A percentile compares a stretch with the other conserved stretches of the same genome.
These are phyloP conservation scores for Calyptommatus sinebrachiatus DNA, from an alignment of 2,113 vertebrate genomes.

Conservation along the genomic window DNA sequence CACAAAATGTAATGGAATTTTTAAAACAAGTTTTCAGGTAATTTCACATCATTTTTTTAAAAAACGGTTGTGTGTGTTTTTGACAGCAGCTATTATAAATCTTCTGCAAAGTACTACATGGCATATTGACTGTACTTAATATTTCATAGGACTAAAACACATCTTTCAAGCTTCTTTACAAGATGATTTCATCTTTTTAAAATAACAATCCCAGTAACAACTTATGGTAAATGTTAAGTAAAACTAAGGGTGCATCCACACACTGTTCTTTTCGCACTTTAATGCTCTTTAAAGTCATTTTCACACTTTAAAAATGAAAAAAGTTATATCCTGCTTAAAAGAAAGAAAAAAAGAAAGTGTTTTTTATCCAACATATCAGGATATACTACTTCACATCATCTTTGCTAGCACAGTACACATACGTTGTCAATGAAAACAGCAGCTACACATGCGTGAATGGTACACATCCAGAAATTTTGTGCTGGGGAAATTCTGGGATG, in stretches of 20 bases:
- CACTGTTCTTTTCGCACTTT: background rate
- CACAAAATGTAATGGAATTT: slow-evolving; percentile 25
- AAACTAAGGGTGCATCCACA: background rate
- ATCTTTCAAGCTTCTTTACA: slow-evolving; percentile 18
- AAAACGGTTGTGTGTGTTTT: slow-evolving; percentile 12
- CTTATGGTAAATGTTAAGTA: background rate
- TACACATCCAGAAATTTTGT: too few species aligned
- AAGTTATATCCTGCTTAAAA: too few species aligned
- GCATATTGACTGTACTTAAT: slow-evolving; percentile 34
- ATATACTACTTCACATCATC: too few species aligned
- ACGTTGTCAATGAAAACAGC: too few species aligned
- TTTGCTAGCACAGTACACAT: too few species aligned
- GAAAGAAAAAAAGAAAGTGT: too few species aligned
- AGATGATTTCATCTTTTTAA: slow-evolving; percentile 13
- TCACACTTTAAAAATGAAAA: too few species aligned
- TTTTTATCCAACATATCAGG: too few species aligned
- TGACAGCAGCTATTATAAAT: slow-evolving; percentile 16
- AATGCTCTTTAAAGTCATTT: too few species aligned
- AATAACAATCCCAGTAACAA: background rate
- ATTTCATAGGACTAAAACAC: slow-evolving; percentile 27
- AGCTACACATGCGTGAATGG: too few species aligned
- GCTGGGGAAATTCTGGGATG: too few species aligned
- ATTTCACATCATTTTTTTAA: background rate
- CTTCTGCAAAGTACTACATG: slow-evolving; percentile 46
- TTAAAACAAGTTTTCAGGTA: background rate